These are phyloP conservation scores for Periplaneta americana DNA, from an alignment of 1,140 invertebrate genomes.

Conservation along the genomic window DNA sequence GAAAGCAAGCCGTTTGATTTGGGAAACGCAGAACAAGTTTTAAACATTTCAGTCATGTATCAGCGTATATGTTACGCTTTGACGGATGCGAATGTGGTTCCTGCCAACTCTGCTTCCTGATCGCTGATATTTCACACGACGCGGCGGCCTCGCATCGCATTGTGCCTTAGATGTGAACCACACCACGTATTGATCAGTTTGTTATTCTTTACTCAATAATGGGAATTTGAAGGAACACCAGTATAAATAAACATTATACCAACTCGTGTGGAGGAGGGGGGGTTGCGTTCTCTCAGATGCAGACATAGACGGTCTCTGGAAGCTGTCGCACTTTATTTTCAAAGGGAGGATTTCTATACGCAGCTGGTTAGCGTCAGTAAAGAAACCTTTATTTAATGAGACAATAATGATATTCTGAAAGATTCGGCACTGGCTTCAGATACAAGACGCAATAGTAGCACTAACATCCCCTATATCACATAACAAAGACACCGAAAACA, in stretches of 20 bases:
- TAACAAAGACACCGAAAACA: too few species aligned
- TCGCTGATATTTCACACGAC: too few species aligned
- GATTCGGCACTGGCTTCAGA: too few species aligned
- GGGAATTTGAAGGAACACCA: background rate
- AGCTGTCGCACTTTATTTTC: background rate
- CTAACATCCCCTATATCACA: too few species aligned
- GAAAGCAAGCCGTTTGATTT: too few species aligned
- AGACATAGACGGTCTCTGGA: background rate
- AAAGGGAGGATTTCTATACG: background rate
- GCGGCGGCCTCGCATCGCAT: background rate
- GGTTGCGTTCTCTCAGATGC: background rate
- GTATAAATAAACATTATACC: background rate
- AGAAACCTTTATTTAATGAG: background rate
- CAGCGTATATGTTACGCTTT: background rate
- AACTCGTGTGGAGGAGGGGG: too few species aligned
- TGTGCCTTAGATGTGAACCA: background rate
- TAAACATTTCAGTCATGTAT: background rate
- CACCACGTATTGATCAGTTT: background rate
- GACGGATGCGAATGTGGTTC: background rate
- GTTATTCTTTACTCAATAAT: background rate
- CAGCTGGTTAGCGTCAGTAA: background rate
- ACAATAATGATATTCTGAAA: background rate
- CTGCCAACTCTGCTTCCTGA: background rate
- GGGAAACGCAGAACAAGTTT: too few species aligned
- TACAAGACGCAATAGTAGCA: too few species aligned